A percentile compares a stretch with the other conserved stretches of the same genome.
phyloP scores from a whole-genome alignment of 2,888 invertebrate genomes.

The Diploptera punctata region DNA sequence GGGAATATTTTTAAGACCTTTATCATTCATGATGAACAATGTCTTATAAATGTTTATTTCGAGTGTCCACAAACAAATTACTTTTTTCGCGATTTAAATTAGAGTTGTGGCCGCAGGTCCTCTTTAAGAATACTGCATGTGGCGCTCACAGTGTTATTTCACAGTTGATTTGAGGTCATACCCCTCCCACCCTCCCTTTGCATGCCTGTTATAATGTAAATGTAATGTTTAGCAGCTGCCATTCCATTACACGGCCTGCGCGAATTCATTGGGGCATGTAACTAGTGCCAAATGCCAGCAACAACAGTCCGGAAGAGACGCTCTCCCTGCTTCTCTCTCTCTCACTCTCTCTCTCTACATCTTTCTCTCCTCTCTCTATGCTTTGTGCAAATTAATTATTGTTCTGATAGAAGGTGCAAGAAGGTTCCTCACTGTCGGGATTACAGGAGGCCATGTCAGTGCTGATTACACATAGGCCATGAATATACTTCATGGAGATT shows the following conservation, averaged over 20 bases:
- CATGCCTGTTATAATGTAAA: not conserved
- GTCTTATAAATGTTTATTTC: no score
- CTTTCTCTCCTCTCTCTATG: not conserved
- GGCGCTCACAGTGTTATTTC: conserved; percentile 9
- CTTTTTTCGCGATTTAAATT: no score
- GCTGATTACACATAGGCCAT: no score
- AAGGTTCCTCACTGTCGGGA: no score
- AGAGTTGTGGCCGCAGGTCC: no score
- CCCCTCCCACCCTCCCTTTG: not conserved
- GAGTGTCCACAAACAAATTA: no score
- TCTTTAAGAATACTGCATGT: no score
- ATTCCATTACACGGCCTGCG: conserved; percentile 2
- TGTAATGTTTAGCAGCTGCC: conserved; percentile 13
- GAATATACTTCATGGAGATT: no score
- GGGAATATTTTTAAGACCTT: no score
- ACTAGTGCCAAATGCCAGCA: conserved; percentile 21
- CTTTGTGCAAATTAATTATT: not conserved
- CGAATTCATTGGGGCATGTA: conserved; percentile 1
- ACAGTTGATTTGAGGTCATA: conserved; percentile 14
- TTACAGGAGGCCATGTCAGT: no score
- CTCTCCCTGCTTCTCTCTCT: not conserved
- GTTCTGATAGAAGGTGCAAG: not conserved
- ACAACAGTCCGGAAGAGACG: not conserved
- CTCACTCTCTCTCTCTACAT: not conserved
- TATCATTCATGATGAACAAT: no score